Percentiles rank a stretch among this genome's conserved stretches.
phyloP scores from a whole-genome alignment of 2,888 invertebrate species.

The Timandra comae region DNA sequence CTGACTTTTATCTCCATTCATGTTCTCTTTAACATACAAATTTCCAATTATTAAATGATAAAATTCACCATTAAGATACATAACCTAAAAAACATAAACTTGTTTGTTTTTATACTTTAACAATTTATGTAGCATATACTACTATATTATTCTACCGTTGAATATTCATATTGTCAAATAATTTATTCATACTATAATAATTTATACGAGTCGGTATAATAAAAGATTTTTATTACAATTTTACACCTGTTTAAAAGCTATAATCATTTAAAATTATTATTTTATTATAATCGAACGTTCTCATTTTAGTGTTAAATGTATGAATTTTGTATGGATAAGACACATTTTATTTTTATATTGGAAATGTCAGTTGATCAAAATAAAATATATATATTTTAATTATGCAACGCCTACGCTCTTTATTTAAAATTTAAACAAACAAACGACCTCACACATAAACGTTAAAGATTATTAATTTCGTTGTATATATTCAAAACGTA shows the following conservation, averaged over 20 bases:
- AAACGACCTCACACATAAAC: conserved; percentile 1
- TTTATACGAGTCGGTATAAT: conserved; percentile 17
- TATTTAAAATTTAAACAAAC: background rate
- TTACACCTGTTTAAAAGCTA: conserved; percentile 24
- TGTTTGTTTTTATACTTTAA: too few species aligned
- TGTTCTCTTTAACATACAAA: too few species aligned
- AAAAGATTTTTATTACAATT: conserved; percentile 22
- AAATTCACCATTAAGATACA: too few species aligned
- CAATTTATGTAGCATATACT: conserved; percentile 2
- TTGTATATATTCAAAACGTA: background rate
- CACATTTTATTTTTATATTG: conserved; percentile 1
- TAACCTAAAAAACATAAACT: too few species aligned
- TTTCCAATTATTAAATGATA: too few species aligned
- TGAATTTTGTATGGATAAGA: background rate
- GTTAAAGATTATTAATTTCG: conserved; percentile 4
- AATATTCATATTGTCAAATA: conserved; percentile 20
- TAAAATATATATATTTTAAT: too few species aligned
- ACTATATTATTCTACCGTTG: conserved; percentile 14
- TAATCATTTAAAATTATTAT: conserved; percentile 17
- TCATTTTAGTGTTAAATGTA: conserved; percentile 1
- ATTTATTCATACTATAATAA: conserved; percentile 23
- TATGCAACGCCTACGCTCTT: conserved; percentile 1
- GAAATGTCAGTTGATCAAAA: background rate
- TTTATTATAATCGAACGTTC: background rate
- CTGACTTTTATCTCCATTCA: too few species aligned